phyloP scores from a whole-genome alignment of 53 echinoderm and acorn worm genomes.

The Paracentrotus lividus region DNA sequence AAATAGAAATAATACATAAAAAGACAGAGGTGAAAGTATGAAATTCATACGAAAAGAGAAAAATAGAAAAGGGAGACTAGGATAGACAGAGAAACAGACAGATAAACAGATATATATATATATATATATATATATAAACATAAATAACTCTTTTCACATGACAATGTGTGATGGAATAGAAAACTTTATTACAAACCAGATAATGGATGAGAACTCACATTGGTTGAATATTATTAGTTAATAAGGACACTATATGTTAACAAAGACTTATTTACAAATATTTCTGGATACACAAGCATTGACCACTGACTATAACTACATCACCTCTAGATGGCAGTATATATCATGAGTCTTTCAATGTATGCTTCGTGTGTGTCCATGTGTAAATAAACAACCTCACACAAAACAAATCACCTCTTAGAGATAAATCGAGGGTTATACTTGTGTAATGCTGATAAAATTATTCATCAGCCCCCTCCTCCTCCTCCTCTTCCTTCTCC shows the following conservation, averaged over 20 bases:
- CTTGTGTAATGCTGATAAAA: background rate
- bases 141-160: background rate
- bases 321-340: constrained; percentile 32
- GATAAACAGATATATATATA: background rate
- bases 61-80: background rate
- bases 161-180: background rate
- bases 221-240: background rate
- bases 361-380: too few species aligned
- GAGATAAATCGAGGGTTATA: background rate
- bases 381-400: background rate
- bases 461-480: background rate
- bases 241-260: background rate
- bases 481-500: background rate
- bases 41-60: background rate
- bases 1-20: too few species aligned
- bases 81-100: background rate
- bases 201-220: background rate
- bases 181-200: background rate
- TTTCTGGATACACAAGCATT: background rate
- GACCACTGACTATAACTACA: background rate
- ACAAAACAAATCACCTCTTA: background rate
- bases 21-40: background rate
- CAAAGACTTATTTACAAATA: background rate
- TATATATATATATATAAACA: background rate
- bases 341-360: background rate